phyloP scores from a whole-genome alignment of 2,797 vertebrate species.

The Channallabes apus region DNA sequence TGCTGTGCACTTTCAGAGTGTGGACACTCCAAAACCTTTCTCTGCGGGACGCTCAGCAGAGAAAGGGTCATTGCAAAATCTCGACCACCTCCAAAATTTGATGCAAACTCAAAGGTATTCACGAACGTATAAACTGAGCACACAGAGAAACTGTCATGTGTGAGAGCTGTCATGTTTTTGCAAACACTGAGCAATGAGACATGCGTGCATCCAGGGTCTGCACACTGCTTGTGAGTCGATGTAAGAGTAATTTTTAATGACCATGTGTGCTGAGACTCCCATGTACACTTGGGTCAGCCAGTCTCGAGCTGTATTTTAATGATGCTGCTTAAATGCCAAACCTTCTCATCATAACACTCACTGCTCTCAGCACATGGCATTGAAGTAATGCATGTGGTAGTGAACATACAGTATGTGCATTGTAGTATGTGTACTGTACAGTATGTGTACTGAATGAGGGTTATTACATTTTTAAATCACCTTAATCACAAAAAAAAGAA shows the following conservation, averaged over 20 bases:
- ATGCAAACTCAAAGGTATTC: neutral
- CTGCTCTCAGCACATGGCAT: neutral
- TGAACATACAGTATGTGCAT: constrained; percentile 25
- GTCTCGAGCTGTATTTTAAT: neutral
- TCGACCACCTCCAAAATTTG: neutral
- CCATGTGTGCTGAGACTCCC: neutral
- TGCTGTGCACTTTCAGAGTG: no score
- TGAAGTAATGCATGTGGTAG: constrained; percentile 10
- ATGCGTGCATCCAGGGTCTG: neutral
- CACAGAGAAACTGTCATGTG: neutral
- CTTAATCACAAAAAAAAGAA: constrained; percentile 82
- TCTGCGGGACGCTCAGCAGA: no score
- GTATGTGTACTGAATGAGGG: constrained; percentile 61
- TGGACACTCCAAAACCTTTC: no score
- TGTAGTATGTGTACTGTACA: constrained; percentile 35
- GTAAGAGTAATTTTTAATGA: neutral
- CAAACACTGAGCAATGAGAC: neutral
- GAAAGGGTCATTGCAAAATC: no score
- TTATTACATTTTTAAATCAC: constrained; percentile 98
- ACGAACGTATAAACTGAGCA: neutral
- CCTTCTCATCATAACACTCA: neutral
- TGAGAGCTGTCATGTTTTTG: neutral
- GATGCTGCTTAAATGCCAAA: constrained; percentile 5
- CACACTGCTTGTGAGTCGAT: neutral
- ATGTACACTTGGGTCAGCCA: neutral